These are phyloP conservation scores for Theretra japonica DNA, from an alignment of 2,888 invertebrate species.

Conservation along the genomic window DNA sequence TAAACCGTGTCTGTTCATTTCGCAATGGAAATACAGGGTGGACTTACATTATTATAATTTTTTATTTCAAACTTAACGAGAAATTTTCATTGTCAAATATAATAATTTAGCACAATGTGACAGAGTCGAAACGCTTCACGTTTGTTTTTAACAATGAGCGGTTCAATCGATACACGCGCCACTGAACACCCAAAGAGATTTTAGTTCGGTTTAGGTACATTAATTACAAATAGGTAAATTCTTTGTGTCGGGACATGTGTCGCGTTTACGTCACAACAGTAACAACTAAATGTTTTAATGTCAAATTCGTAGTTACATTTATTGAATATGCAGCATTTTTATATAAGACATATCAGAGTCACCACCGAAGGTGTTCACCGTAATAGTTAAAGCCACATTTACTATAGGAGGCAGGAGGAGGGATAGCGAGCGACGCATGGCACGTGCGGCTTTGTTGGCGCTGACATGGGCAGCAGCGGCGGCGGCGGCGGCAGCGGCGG, in stretches of 20 bases:
- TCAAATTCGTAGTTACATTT: slow-evolving; percentile 74
- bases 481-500: slow-evolving; percentile 45
- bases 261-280: slow-evolving; percentile 31
- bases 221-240: background rate
- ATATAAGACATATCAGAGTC: slow-evolving; percentile 38
- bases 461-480: slow-evolving; percentile 50
- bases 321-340: slow-evolving; percentile 62
- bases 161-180: background rate
- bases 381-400: slow-evolving; percentile 37
- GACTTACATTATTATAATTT: slow-evolving; percentile 45
- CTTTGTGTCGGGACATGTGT: background rate
- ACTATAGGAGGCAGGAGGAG: slow-evolving; percentile 32
- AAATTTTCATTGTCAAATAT: slow-evolving; percentile 38
- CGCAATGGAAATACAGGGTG: slow-evolving; percentile 44
- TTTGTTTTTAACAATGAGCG: background rate
- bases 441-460: slow-evolving; percentile 29
- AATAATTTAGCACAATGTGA: background rate
- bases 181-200: slow-evolving; percentile 27
- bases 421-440: slow-evolving; percentile 39
- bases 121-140: slow-evolving; percentile 11
- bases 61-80: slow-evolving; percentile 35
- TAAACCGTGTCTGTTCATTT: slow-evolving; percentile 44
- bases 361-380: slow-evolving; percentile 30
- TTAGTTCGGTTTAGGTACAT: slow-evolving; percentile 11
- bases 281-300: slow-evolving; percentile 49